Base-by-base conservation (phyloP, 1,140 invertebrate species). In the Drosophila punjabiensis region DNA sequence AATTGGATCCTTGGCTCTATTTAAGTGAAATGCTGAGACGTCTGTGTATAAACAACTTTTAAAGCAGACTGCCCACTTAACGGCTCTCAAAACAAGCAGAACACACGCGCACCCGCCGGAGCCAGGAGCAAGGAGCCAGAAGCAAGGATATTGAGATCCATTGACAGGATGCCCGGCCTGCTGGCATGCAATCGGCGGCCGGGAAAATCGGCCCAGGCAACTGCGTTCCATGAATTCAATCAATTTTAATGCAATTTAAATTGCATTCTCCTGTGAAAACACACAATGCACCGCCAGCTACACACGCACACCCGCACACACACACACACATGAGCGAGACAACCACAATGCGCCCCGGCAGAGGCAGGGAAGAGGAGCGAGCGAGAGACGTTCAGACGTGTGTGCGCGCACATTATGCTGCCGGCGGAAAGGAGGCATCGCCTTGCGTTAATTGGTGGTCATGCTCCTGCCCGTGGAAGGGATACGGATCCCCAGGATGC, bases 231-330 rank as follows among this genome's bases (percentile, higher is more conserved):
- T 90, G 85, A 90, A 89, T 89, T 90, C 86, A 89, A 89, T 89
- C 86, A 89, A 90, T 89, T 90, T 89, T 90, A 89, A 89, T 90
- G 86, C 86, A 89, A 89, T 90, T 90, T 89, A 89, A 89, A 89
- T 89, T 89, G 85, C 82, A 90, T 89, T 89, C 85, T 86, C 85
- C 88, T 90, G 85, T 82, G 86, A 90, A 90, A 90, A 90, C 86
- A 89, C 55, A 84, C 86, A 89, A 88, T 88, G 80, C 81, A 67
- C 43, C 67, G 56, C 62, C 76, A 45, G 58, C 78, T 79, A 79
- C 69, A 81, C 73, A 69, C 66, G 58, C 47, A 48, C 70, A 24
- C 50, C 53, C 48, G 18, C 60, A 14, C 16, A 64, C 50, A 50
- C 76, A 35, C n/a, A 56, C 63, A 50, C 47, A 39, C 39, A 37